Conservation (phyloP, 2,888 invertebrate species). For the Heliconius hortense region DNA sequence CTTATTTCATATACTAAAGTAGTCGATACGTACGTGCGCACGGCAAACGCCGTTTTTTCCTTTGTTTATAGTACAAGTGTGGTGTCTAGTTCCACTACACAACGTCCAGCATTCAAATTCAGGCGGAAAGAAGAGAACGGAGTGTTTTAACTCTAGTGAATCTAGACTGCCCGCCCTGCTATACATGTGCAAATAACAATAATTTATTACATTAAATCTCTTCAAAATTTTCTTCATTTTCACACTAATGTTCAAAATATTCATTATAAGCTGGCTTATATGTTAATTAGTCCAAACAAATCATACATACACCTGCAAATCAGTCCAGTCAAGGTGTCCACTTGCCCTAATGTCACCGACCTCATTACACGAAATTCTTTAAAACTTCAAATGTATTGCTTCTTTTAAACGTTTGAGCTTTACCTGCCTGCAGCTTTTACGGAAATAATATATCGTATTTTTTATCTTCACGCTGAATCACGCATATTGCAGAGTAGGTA, state of each 20-base stretch:
- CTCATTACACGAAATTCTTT: constrained; percentile 6
- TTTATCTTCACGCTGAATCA: neutral
- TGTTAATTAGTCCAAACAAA: constrained; percentile 7
- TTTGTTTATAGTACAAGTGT: too few species aligned
- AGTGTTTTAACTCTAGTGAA: too few species aligned
- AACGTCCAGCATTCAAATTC: too few species aligned
- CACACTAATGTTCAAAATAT: neutral
- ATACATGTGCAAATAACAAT: too few species aligned
- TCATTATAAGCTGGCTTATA: neutral
- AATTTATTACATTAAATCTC: too few species aligned
- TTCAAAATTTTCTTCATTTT: neutral
- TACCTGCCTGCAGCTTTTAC: neutral
- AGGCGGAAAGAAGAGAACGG: too few species aligned
- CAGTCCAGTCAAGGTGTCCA: constrained; percentile 20
- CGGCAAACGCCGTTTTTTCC: too few species aligned
- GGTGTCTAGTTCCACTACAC: too few species aligned
- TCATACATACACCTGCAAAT: constrained; percentile 19
- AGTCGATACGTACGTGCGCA: too few species aligned
- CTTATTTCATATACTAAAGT: too few species aligned
- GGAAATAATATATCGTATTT: neutral
- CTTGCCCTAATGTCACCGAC: constrained; percentile 18
- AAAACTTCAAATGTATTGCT: neutral
- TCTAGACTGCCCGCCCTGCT: too few species aligned
- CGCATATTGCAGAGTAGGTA: too few species aligned
- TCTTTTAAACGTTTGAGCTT: neutral